Percentiles rank a stretch among this genome's conserved stretches.
Evolutionary conservation across 2,113 vertebrate genomes (phyloP).

Genomic region (Osmerus mordax): DNA sequence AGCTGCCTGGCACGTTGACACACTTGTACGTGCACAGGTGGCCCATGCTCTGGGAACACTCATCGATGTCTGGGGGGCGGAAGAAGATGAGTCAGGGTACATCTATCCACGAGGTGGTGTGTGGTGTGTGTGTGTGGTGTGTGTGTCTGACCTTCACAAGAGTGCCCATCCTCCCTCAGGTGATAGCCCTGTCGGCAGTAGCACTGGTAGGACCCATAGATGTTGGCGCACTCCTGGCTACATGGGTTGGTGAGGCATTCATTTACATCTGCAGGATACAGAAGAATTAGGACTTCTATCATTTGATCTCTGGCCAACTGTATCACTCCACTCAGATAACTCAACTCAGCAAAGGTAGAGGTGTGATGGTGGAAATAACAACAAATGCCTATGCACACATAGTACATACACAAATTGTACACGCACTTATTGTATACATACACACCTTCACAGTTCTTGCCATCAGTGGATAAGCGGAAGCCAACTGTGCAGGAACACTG

Average conservation of each 20-base stretch:
- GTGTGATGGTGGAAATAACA: background rate
- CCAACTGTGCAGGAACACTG: conserved; percentile 85
- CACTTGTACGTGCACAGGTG: conserved; percentile 91
- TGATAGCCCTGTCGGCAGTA: conserved; percentile 91
- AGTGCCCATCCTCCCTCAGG: conserved; percentile 82
- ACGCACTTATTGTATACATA: conserved; percentile 4
- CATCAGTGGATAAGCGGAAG: conserved; percentile 81
- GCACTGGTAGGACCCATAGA: conserved; percentile 94
- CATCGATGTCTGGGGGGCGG: conserved; percentile 81
- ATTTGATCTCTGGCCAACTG: conserved; percentile 30
- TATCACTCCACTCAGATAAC: conserved; percentile 7
- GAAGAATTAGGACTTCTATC: conserved; percentile 37
- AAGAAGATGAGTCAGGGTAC: background rate
- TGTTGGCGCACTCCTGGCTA: conserved; percentile 90
- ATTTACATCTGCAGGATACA: conserved; percentile 81
- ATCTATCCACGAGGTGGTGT: background rate
- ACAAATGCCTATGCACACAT: background rate
- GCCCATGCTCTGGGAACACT: conserved; percentile 83
- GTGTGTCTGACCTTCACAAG: conserved; percentile 79
- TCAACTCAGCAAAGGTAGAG: background rate
- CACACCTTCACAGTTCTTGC: conserved; percentile 92
- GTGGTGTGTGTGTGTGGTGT: background rate
- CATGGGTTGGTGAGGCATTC: conserved; percentile 85
- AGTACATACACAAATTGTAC: background rate
- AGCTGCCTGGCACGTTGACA: conserved; percentile 87